Percentiles rank a stretch among this genome's conserved stretches.
Conservation (phyloP, 1,140 invertebrate species). For the Holcopasites calliopsidis region DNA sequence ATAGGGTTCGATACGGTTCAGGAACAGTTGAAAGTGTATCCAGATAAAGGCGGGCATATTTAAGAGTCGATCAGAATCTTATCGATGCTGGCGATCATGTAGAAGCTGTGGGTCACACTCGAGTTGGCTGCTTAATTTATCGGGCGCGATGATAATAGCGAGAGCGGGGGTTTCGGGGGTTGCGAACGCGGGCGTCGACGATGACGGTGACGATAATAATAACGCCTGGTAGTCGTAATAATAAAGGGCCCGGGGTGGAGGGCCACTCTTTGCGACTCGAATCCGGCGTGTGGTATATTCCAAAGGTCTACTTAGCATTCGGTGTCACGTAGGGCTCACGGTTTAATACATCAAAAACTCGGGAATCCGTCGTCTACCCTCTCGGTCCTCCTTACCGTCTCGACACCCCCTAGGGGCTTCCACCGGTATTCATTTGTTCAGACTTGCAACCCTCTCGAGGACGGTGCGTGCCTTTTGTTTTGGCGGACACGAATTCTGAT, state of each 20-base stretch:
- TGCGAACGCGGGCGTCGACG: background rate
- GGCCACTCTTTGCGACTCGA: conserved; percentile 49
- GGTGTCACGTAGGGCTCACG: conserved; percentile 78
- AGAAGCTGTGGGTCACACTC: conserved; percentile 41
- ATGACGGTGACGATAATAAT: conserved; percentile 40
- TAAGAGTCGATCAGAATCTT: conserved; percentile 59
- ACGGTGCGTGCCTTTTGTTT: conserved; percentile 76
- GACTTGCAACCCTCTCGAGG: conserved; percentile 69
- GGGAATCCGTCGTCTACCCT: conserved; percentile 53
- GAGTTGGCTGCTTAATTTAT: conserved; percentile 58
- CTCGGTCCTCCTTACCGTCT: conserved; percentile 44
- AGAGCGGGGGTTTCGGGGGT: too few species aligned
- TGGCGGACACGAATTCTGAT: conserved; percentile 70
- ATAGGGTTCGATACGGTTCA: background rate
- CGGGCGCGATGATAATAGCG: conserved; percentile 43
- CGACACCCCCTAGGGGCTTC: conserved; percentile 63
- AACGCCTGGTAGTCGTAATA: conserved; percentile 44
- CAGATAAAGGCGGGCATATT: conserved; percentile 37
- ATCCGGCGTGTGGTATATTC: conserved; percentile 70
- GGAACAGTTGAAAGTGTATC: conserved; percentile 3
- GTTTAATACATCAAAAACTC: conserved; percentile 80
- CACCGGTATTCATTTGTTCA: conserved; percentile 74
- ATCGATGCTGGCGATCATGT: conserved; percentile 52
- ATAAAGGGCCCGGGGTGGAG: conserved; percentile 26
- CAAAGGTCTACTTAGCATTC: conserved; percentile 79